Conservation (phyloP, 35 echinoderm and acorn worm genomes). For the Anneissia japonica region DNA sequence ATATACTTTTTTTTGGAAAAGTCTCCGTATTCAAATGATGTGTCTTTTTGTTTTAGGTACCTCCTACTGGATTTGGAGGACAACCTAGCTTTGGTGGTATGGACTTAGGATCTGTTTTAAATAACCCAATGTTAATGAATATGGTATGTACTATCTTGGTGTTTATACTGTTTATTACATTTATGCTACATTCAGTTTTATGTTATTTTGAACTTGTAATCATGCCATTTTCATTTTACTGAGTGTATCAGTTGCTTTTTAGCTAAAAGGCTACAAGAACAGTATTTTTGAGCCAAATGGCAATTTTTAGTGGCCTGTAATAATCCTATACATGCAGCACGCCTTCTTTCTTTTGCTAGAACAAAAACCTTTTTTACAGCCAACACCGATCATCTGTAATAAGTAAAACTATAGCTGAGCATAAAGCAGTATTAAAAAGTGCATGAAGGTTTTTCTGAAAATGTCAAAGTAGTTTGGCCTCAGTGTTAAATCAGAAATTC, state of each 20-base stretch:
- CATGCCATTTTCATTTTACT: neutral
- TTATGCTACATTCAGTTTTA: neutral
- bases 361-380: too few species aligned
- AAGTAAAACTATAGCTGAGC: too few species aligned
- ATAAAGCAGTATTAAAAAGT: too few species aligned
- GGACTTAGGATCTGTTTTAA: conserved; percentile 67
- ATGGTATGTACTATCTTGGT: conserved; percentile 55
- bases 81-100: conserved; percentile 52
- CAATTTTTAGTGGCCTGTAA: neutral
- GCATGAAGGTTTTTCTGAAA: too few species aligned
- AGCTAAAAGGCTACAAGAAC: neutral
- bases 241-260: neutral
- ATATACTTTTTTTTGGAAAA: neutral
- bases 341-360: neutral
- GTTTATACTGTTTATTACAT: neutral
- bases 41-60: neutral
- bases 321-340: neutral
- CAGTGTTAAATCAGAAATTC: neutral
- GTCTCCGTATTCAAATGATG: neutral
- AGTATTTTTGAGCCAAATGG: neutral
- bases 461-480: neutral
- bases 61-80: conserved; percentile 23
- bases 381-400: too few species aligned
- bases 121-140: conserved; percentile 92
- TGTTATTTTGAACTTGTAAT: neutral